These are phyloP conservation scores for Orchesellides sinensis DNA, from an alignment of 2,888 invertebrate genomes.

Conservation along the genomic window DNA sequence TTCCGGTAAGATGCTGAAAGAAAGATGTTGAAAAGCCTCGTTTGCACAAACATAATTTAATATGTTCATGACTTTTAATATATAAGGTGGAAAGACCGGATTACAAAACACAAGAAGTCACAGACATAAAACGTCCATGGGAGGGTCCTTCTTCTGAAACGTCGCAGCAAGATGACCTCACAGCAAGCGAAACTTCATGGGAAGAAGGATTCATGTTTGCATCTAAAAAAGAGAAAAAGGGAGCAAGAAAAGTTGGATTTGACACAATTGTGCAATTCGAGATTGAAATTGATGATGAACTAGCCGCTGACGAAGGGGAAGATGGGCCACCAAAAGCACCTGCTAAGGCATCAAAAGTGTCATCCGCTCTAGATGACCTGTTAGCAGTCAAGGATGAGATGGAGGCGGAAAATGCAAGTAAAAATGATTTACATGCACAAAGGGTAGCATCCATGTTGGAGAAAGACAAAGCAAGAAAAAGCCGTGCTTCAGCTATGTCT, in stretches of 20 bases:
- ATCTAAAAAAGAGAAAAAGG: not conserved
- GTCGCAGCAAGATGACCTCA: not conserved
- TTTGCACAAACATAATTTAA: not conserved
- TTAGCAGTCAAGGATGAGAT: constrained; percentile 2
- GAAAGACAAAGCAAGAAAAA: constrained; percentile 10
- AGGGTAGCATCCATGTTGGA: not conserved
- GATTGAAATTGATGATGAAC: too few species aligned
- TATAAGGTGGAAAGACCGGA: constrained; percentile 47
- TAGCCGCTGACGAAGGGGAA: too few species aligned
- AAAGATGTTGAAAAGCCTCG: not conserved
- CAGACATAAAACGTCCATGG: constrained; percentile 30
- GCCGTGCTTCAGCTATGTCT: not conserved
- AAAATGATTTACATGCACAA: not conserved
- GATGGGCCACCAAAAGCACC: not conserved
- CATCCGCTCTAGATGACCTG: not conserved
- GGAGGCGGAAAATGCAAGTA: not conserved
- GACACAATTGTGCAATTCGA: not conserved
- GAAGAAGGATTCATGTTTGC: constrained; percentile 50
- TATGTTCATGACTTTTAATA: too few species aligned
- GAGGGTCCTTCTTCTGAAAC: not conserved
- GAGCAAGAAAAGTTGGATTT: constrained; percentile 35
- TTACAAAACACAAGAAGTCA: constrained; percentile 27
- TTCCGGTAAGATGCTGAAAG: constrained; percentile 9
- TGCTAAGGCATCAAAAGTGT: not conserved
- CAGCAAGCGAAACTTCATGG: constrained; percentile 33